Evolutionary conservation across 1,140 invertebrate genomes (phyloP), one percentile per base, ranked within the genome.

Genomic region (Cydia amplana): DNA sequence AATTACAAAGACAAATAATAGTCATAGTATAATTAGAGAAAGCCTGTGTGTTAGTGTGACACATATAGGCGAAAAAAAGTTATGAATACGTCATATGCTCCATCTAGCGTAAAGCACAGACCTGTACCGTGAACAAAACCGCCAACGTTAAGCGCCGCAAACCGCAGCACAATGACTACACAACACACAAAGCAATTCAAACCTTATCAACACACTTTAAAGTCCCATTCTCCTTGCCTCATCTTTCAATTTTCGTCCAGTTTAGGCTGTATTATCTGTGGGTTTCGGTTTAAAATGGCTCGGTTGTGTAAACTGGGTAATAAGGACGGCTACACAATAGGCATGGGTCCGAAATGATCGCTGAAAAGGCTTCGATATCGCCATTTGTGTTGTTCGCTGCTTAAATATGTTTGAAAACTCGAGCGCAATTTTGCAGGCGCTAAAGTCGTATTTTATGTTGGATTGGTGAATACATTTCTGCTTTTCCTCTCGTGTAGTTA

Each of bases 231-330:
- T 9, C 9, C 12, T 18, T 40, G 65, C 28, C 14, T 36, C 28
- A 18, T 36, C 16, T 40, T n/a, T 36, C 32, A 18, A 43, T 18
- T 18, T 20, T 20, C 14, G 14, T 18, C 49, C 65, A 70, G 16
- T n/a, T 40, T 70, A 23, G 32, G 20, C 32, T 18, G 5, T 70
- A 70, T 70, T 18, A 60, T 18, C 16, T 70, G n/a, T 6, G 16
- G n/a, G n/a, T n/a, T 70, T n/a, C 18, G 65, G 65, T 18, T n/a
- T 70, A 40, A 70, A 70, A 70, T 40, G n/a, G 36, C 55, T 60
- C 4, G 55, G 65, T 9, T 9, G 65, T 40, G 65, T 70, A 36
- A 65, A 36, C 4, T 65, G 25, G 64, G 65, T 70, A 70, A 18
- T 18, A 18, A 70, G 28, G 32, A 4, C n/a, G 36, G 5, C 5